Evolutionary conservation across 2,888 invertebrate species (phyloP).

Genomic region (Lepeophtheirus nordmannii): DNA sequence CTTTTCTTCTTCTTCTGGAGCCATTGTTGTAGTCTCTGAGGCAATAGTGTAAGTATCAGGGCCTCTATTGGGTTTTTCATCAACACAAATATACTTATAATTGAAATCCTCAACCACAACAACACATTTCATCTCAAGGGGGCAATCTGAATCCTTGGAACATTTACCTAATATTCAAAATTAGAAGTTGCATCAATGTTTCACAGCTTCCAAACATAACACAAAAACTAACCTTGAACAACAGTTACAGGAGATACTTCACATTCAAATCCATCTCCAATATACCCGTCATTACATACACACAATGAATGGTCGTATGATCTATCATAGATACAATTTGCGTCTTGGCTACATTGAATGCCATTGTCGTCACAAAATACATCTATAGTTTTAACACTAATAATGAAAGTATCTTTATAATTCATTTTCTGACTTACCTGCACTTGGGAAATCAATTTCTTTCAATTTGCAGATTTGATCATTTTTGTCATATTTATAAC

Average conservation of each 20-base stretch:
- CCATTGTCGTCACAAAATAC: conserved; percentile 30
- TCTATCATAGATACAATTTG: conserved; percentile 35
- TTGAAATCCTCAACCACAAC: not conserved
- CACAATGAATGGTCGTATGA: conserved; percentile 31
- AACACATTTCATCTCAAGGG: conserved; percentile 7
- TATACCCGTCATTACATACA: conserved; percentile 34
- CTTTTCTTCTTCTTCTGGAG: not conserved
- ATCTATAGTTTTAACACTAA: conserved; percentile 32
- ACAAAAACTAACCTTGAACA: not conserved
- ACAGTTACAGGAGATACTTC: not conserved
- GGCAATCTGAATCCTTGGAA: not conserved
- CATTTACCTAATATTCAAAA: not conserved
- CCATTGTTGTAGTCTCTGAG: not conserved
- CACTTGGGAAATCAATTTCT: not conserved
- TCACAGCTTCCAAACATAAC: not conserved
- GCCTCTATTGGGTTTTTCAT: not conserved
- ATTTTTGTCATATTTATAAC: not conserved
- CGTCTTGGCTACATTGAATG: conserved; percentile 34
- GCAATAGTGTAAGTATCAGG: not conserved
- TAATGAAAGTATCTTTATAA: conserved; percentile 26
- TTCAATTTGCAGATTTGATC: not conserved
- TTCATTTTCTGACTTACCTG: not conserved
- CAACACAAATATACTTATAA: not conserved
- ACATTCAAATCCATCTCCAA: conserved; percentile 32
- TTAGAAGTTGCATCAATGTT: not conserved